phyloP scores from a whole-genome alignment of 2,797 vertebrate species.

The Typhlichthys eigenmanni region DNA sequence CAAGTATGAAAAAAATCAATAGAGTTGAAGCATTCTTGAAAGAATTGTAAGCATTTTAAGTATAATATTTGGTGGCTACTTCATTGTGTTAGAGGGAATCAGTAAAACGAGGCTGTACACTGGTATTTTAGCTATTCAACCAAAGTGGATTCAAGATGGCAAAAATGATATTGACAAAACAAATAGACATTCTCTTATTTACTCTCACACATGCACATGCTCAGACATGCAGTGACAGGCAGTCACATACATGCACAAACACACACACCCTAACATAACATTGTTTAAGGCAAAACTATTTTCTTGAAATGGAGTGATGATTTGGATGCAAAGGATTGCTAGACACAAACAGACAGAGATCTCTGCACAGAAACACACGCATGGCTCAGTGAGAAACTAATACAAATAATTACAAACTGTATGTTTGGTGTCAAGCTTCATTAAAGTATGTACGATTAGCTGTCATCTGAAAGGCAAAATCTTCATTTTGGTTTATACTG shows the following conservation, averaged over 20 bases:
- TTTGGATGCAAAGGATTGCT: constrained; percentile 27
- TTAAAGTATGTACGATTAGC: constrained; percentile 48
- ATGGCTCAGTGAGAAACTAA: constrained; percentile 31
- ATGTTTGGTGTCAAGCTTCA: constrained; percentile 59
- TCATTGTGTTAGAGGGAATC: constrained; percentile 5
- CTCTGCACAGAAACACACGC: constrained; percentile 35
- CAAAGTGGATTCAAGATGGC: constrained; percentile 1
- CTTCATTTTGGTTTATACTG: constrained; percentile 48
- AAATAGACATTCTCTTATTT: constrained; percentile 30
- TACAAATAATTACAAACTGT: constrained; percentile 24
- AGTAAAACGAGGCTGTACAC: neutral
- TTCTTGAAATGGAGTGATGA: constrained; percentile 32
- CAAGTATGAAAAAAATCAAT: constrained; percentile 10
- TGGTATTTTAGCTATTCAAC: neutral
- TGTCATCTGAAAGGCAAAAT: constrained; percentile 56
- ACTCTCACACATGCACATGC: constrained; percentile 6
- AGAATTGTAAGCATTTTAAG: neutral
- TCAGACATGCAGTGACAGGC: constrained; percentile 7
- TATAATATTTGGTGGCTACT: constrained; percentile 13
- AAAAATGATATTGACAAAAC: constrained; percentile 29
- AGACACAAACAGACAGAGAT: constrained; percentile 15
- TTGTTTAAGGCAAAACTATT: constrained; percentile 61
- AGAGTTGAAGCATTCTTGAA: constrained; percentile 16
- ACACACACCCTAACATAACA: constrained; percentile 30
- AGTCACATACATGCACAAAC: constrained; percentile 4